phyloP scores from a whole-genome alignment of 2,888 invertebrate species.

The Leptinotarsa tumamoca region DNA sequence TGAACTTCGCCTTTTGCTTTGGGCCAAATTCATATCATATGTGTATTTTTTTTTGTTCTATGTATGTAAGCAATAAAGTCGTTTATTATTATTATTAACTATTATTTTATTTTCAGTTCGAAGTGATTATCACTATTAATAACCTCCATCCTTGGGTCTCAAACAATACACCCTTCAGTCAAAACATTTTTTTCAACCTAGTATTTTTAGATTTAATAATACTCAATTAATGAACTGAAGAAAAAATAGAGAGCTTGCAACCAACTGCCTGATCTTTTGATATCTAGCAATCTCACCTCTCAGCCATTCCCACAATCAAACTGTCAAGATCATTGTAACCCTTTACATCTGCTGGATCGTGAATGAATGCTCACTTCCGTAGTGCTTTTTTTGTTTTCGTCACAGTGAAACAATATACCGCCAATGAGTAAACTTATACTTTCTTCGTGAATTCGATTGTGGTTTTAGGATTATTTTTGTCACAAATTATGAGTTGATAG shows the following conservation, averaged over 20 bases:
- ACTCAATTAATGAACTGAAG: slow-evolving; percentile 23
- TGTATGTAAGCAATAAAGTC: too few species aligned
- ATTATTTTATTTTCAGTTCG: neutral
- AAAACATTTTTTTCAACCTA: neutral
- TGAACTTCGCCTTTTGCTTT: too few species aligned
- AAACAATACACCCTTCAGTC: slow-evolving; percentile 7
- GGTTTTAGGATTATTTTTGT: neutral
- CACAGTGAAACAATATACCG: slow-evolving; percentile 26
- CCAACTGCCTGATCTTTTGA: slow-evolving; percentile 41
- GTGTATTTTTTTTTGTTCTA: too few species aligned
- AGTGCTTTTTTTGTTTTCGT: slow-evolving; percentile 33
- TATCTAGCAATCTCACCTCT: slow-evolving; percentile 45
- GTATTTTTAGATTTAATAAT: slow-evolving; percentile 25
- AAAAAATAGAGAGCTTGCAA: slow-evolving; percentile 26
- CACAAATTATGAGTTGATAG: too few species aligned
- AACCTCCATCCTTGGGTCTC: neutral
- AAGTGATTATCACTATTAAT: slow-evolving; percentile 3
- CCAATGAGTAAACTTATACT: slow-evolving; percentile 4
- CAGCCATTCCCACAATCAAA: slow-evolving; percentile 49
- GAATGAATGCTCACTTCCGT: slow-evolving; percentile 46
- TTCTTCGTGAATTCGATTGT: neutral
- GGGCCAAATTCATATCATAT: too few species aligned
- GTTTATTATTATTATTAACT: neutral
- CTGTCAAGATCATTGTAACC: slow-evolving; percentile 48
- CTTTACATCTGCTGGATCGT: slow-evolving; percentile 47